phyloP scores from a whole-genome alignment of 2,113 vertebrate genomes.

The Eulacestoma nigropectus region DNA sequence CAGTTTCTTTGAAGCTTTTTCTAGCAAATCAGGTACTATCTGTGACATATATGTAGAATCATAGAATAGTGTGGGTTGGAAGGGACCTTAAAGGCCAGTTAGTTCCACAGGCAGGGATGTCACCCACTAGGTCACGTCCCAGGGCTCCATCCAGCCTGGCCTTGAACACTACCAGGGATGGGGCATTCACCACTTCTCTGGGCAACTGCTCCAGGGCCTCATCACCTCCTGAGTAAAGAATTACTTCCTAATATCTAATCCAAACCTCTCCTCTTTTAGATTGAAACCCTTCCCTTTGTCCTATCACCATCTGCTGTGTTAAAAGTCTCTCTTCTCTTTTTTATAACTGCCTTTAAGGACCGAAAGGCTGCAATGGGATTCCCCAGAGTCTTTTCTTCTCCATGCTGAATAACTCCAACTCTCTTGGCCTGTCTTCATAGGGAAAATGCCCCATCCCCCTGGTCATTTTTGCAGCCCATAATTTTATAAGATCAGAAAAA shows the following conservation, averaged over 20 bases:
- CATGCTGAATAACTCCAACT: background rate
- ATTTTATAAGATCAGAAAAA: background rate
- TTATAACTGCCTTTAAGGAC: background rate
- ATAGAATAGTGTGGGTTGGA: no score
- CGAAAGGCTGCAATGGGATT: background rate
- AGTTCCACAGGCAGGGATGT: background rate
- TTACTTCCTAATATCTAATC: background rate
- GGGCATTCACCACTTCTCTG: background rate
- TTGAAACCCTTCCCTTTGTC: background rate
- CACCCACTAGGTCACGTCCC: background rate
- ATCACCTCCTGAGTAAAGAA: background rate
- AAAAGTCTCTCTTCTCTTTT: background rate
- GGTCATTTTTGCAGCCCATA: background rate
- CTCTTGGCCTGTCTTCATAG: background rate
- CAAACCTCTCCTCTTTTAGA: background rate
- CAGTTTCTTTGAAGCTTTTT: background rate
- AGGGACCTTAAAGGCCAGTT: background rate
- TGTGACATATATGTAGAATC: background rate
- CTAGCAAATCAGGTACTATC: background rate
- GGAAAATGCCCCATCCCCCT: background rate
- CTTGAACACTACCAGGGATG: background rate
- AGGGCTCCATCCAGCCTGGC: background rate
- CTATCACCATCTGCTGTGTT: accelerated
- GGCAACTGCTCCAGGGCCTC: background rate
- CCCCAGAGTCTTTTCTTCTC: background rate